Conservation (phyloP, 2,888 invertebrate genomes). For the Drosophila infuscata region DNA sequence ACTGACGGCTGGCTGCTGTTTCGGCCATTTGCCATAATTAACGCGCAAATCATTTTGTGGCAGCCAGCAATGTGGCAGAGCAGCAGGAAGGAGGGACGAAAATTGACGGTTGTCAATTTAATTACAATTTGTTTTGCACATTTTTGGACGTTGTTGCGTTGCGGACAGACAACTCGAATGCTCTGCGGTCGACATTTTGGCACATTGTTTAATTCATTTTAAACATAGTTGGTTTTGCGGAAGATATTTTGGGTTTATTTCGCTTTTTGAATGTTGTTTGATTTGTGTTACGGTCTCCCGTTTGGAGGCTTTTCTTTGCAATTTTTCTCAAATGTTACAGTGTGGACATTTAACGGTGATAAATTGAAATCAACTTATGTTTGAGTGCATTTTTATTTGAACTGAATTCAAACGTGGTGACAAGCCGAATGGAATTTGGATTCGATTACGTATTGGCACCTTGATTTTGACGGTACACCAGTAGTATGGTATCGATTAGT, state of each 20-base stretch:
- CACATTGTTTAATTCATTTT: constrained; percentile 75
- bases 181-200: constrained; percentile 62
- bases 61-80: background rate
- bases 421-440: background rate
- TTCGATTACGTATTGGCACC: too few relatives aligned
- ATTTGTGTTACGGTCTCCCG: constrained; percentile 15
- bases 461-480: background rate
- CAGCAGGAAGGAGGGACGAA: background rate
- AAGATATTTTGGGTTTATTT: constrained; percentile 50
- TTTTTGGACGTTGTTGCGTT: constrained; percentile 28
- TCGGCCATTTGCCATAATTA: constrained; percentile 64
- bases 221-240: constrained; percentile 63
- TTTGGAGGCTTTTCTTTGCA: background rate
- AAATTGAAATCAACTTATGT: background rate
- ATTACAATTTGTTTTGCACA: constrained; percentile 72
- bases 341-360: background rate
- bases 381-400: background rate
- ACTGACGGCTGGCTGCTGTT: constrained; percentile 4
- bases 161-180: constrained; percentile 47
- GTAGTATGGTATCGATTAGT: background rate
- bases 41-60: constrained; percentile 54
- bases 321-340: background rate
- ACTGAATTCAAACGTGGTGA: background rate
- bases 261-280: constrained; percentile 30
- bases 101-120: constrained; percentile 67